Base-by-base conservation (phyloP, 1,140 invertebrate species). In the Drosophila nebulosa region DNA sequence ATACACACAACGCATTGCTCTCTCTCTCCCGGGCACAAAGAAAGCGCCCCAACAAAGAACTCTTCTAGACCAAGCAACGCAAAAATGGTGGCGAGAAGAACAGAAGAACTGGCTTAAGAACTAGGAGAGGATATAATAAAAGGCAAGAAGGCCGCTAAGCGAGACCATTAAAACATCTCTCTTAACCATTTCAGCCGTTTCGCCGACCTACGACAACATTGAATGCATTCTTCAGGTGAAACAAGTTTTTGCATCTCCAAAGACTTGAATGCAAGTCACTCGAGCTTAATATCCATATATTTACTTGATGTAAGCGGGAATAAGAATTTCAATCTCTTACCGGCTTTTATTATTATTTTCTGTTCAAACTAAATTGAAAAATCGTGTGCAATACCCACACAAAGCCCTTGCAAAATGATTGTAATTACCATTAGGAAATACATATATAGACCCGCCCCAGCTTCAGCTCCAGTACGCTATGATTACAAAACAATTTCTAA, bases 381-480 rank as follows among this genome's bases (percentile, higher is more conserved):
- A 32, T 32, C 30, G 10, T 32, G 30, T 42, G 39, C 6, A 16
- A 6, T 16, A 9, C 30, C 30, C 27, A 39, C n/a, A 42, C 14
- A 4, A 56, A 35, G 21, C 30, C 36, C 67, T 56, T 30, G 12
- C 59, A 21, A 57, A 58, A 71, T 56, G 10, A 52, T 71, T 14
- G 12, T 52, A 30, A 51, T 39, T 65, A 59, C 21, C 16, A 16
- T 32, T 55, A 18, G 18, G 12, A 51, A 51, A 35, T 30, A 30
- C 10, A 30, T 30, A 32, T 32, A 12, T 3, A 12, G 21, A 51
- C n/a, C 21, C 27, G 5, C 27, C 53, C 26, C 26, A 21, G 14
- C 5, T 2, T 10, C n/a, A 30, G 0, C n/a, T n/a, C n/a, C n/a
- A 21, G 55, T 27, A 24, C 26, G n/a, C 39, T 9, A 36, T 30